phyloP scores from a whole-genome alignment of 2,113 vertebrate species.

The Talpa occidentalis region DNA sequence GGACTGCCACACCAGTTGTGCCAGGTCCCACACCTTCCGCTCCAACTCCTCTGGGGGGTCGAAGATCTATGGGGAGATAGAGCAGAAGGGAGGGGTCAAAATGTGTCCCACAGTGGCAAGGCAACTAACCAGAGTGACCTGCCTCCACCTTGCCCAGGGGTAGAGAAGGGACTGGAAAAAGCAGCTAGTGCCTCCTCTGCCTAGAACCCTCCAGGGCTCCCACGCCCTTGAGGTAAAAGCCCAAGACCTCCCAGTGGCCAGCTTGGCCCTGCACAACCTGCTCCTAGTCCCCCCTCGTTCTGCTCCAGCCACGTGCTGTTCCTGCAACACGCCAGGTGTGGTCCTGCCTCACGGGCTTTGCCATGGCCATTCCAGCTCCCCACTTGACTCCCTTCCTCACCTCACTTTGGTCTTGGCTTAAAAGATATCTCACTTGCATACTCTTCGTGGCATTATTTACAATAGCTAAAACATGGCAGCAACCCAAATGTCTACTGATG shows the following conservation, averaged over 20 bases:
- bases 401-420: neutral
- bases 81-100: neutral
- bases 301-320: neutral
- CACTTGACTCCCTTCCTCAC: neutral
- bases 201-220: neutral
- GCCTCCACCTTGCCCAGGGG: too few species aligned
- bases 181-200: neutral
- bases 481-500: neutral
- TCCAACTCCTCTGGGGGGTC: slow-evolving; percentile 92
- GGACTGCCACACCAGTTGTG: slow-evolving; percentile 89
- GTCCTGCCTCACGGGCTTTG: neutral
- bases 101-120: neutral
- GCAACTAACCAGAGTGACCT: neutral
- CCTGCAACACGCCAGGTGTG: neutral
- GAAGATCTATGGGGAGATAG: slow-evolving; percentile 87
- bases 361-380: neutral
- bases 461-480: neutral
- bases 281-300: neutral
- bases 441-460: neutral
- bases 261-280: neutral
- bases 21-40: slow-evolving; percentile 90
- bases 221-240: neutral
- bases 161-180: neutral
- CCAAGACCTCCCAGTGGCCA: neutral
- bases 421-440: neutral